These are phyloP conservation scores for Eupithecia exiguata DNA, from an alignment of 2,888 invertebrate genomes.

Conservation along the genomic window DNA sequence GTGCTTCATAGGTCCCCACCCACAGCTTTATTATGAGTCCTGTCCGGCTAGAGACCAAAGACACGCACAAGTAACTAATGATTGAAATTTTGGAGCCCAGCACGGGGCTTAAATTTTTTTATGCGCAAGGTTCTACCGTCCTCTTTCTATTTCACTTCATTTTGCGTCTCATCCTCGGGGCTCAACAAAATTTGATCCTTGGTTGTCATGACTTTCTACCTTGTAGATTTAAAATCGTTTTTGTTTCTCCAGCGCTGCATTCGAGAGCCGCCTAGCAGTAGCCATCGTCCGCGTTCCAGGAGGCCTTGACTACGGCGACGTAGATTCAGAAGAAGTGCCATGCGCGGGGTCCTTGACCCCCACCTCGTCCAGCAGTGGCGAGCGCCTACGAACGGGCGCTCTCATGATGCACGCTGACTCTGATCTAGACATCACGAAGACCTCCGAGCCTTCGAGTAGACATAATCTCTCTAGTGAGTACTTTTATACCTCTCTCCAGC, in stretches of 20 bases:
- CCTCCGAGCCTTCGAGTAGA: conserved; percentile 57
- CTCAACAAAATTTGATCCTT: too few species aligned
- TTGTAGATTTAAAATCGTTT: not conserved
- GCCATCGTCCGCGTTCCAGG: conserved; percentile 93
- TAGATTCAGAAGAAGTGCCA: conserved; percentile 72
- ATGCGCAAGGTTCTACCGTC: too few species aligned
- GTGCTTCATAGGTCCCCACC: too few species aligned
- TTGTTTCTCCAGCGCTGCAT: conserved; percentile 89
- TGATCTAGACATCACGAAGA: conserved; percentile 85
- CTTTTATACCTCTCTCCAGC: not conserved
- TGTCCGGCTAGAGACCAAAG: too few species aligned
- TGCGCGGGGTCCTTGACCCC: conserved; percentile 72
- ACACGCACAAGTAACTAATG: too few species aligned
- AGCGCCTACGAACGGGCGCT: conserved; percentile 67
- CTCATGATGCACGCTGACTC: conserved; percentile 88
- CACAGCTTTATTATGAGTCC: too few species aligned
- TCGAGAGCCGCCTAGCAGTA: conserved; percentile 95
- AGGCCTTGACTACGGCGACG: conserved; percentile 91
- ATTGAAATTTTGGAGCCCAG: too few species aligned
- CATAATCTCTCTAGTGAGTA: conserved; percentile 68
- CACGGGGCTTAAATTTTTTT: too few species aligned
- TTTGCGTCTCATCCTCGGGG: too few species aligned
- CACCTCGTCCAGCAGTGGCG: conserved; percentile 71
- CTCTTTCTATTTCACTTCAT: too few species aligned
- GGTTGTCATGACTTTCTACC: too few species aligned